Percentiles rank a stretch among this genome's conserved stretches.
phyloP scores from a whole-genome alignment of 2,797 vertebrate species.

The Enteromius argenteus region DNA sequence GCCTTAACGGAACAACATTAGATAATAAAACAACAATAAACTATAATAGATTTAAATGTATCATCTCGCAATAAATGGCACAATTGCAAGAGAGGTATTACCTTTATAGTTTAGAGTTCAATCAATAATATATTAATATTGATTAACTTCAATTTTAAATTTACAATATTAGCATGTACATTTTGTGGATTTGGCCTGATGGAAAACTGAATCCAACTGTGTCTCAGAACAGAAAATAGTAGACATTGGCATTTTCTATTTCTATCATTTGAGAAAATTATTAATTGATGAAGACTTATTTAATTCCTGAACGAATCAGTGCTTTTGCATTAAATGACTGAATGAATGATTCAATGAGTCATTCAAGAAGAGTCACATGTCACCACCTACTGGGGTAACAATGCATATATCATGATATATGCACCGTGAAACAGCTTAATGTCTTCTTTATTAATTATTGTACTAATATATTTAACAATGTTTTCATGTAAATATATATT shows the following conservation, averaged over 20 bases:
- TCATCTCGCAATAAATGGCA: background rate
- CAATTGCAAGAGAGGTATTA: background rate
- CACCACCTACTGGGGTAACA: background rate
- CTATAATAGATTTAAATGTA: background rate
- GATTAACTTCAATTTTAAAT: background rate
- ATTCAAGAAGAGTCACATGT: background rate
- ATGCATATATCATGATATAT: background rate
- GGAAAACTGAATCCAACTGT: background rate
- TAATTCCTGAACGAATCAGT: background rate
- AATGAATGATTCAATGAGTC: conserved; percentile 8
- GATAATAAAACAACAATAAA: background rate
- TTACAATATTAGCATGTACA: background rate
- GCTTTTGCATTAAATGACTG: background rate
- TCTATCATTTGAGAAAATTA: background rate
- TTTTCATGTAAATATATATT: background rate
- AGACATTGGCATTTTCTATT: background rate
- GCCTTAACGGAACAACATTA: background rate
- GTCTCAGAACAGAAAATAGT: background rate
- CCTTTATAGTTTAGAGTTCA: background rate
- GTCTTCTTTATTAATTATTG: background rate
- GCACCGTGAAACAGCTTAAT: background rate
- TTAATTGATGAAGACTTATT: background rate
- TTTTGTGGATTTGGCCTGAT: background rate
- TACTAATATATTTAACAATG: background rate
- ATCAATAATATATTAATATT: background rate